These are phyloP conservation scores for Pseudochirops cupreus DNA, from an alignment of 2,797 vertebrate genomes.

Conservation along the genomic window DNA sequence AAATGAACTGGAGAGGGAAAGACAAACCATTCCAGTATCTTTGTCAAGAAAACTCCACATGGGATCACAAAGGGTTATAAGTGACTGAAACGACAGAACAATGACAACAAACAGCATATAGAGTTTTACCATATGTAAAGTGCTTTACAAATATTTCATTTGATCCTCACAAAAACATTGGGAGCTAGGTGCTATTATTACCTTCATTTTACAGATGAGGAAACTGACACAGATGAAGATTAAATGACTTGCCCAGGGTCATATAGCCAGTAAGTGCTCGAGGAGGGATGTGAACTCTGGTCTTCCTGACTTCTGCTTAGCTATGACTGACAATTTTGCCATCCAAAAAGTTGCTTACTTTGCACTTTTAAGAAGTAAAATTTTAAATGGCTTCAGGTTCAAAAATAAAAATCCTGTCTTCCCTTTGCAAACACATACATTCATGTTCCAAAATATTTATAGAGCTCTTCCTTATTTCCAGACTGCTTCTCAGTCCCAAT, in stretches of 20 bases:
- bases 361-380: not conserved
- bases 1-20: too few relatives aligned
- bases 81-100: not conserved
- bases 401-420: not conserved
- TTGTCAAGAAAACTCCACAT: not conserved
- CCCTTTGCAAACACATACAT: not conserved
- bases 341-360: not conserved
- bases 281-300: not conserved
- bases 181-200: not conserved
- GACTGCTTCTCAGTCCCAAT: not conserved
- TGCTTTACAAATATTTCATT: not conserved
- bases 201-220: not conserved
- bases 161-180: not conserved
- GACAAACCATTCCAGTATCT: too few relatives aligned
- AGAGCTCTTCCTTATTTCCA: not conserved
- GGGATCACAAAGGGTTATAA: not conserved
- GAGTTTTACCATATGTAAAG: not conserved
- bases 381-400: not conserved
- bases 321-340: not conserved
- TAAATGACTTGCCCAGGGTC: not conserved
- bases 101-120: not conserved
- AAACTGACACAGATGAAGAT: not conserved
- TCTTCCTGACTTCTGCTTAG: not conserved
- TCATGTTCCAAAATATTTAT: not conserved
- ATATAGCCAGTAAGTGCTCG: not conserved